phyloP scores from a whole-genome alignment of 2,113 vertebrate genomes.

The Dicerorhinus sumatrensis region DNA sequence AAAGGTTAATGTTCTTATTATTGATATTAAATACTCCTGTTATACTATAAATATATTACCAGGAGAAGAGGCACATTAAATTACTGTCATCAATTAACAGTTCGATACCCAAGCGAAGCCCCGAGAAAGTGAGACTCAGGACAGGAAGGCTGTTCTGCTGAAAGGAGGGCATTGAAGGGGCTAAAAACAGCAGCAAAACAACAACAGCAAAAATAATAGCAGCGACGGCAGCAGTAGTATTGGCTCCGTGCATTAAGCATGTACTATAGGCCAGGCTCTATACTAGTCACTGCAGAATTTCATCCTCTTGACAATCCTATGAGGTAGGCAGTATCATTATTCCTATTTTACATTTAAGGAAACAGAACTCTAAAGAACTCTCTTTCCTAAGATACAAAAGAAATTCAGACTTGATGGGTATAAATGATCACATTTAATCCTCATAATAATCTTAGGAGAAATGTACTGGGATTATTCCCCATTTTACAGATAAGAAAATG shows the following conservation, averaged over 20 bases:
- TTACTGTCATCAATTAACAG: not conserved
- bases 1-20: not conserved
- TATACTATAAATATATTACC: not conserved
- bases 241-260: too few species aligned
- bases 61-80: not conserved
- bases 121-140: not conserved
- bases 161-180: not conserved
- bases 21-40: not conserved
- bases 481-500: not conserved
- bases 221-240: not conserved
- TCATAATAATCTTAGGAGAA: not conserved
- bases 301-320: not conserved
- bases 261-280: not conserved
- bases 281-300: not conserved
- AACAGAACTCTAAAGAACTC: not conserved
- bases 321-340: not conserved
- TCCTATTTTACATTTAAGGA: not conserved
- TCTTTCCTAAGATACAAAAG: not conserved
- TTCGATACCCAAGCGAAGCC: not conserved
- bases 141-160: not conserved
- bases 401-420: not conserved
- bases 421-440: not conserved
- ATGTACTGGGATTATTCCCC: not conserved
- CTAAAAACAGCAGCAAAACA: not conserved
- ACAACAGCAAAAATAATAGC: not conserved